These are phyloP conservation scores for Catharus ustulatus DNA, from an alignment of 2,797 vertebrate species.

Conservation along the genomic window DNA sequence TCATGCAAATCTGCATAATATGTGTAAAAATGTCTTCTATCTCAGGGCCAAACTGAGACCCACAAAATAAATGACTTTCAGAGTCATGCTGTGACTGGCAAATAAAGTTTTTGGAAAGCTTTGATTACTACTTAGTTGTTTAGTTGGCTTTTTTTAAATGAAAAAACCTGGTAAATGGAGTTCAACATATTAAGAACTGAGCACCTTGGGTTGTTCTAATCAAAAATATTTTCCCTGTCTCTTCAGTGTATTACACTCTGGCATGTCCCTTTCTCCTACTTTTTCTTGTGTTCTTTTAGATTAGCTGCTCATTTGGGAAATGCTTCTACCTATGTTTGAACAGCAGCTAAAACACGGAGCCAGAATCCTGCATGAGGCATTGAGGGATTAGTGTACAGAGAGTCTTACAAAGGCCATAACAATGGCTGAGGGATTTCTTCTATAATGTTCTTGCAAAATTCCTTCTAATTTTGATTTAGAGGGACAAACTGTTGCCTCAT, in stretches of 20 bases:
- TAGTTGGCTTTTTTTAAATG: not conserved
- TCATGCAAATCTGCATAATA: not conserved
- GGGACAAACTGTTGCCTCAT: rapidly evolving
- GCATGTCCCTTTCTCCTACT: not conserved
- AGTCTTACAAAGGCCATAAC: not conserved
- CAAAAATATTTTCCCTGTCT: not conserved
- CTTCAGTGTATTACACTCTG: not conserved
- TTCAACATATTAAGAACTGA: not conserved
- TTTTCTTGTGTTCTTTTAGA: not conserved
- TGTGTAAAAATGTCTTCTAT: not conserved
- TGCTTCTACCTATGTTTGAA: not conserved
- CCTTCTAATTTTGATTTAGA: not conserved
- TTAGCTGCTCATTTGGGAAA: not conserved
- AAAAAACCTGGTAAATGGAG: not conserved
- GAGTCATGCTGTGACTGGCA: not conserved
- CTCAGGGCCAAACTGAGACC: not conserved
- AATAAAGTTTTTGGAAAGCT: not conserved
- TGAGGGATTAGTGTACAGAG: not conserved
- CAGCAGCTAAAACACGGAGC: not conserved
- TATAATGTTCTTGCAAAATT: not conserved
- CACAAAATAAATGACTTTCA: not conserved
- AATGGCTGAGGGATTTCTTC: not conserved
- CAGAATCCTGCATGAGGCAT: not conserved
- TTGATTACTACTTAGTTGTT: not conserved
- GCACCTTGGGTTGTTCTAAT: not conserved